phyloP scores from a whole-genome alignment of 2,113 vertebrate genomes.

The Oriolus oriolus region DNA sequence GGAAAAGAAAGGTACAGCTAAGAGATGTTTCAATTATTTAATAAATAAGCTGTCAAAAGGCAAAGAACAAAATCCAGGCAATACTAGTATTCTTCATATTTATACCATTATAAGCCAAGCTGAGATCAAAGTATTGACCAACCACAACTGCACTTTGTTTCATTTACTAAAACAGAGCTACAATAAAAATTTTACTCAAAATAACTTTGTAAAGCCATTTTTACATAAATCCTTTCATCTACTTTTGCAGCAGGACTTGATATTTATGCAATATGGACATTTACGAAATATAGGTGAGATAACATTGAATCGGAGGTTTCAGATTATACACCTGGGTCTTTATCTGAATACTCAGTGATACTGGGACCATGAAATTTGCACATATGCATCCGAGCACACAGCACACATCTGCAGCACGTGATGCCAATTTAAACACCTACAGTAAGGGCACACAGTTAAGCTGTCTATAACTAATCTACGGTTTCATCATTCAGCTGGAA shows the following conservation, averaged over 20 bases:
- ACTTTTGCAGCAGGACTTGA: neutral
- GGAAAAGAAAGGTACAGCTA: conserved; percentile 45
- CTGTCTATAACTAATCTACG: neutral
- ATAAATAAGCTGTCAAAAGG: conserved; percentile 4
- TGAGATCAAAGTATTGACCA: neutral
- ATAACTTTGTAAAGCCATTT: neutral
- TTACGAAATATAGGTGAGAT: neutral
- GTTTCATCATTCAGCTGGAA: neutral
- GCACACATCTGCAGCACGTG: neutral
- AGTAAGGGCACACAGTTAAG: neutral
- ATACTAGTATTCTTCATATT: neutral
- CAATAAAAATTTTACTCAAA: neutral
- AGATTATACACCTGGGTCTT: neutral
- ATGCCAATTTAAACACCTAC: neutral
- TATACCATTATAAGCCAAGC: neutral
- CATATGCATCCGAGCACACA: neutral
- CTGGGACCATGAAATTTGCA: neutral
- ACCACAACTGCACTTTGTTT: neutral
- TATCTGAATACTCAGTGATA: neutral
- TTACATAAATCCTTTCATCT: neutral
- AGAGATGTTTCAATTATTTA: neutral
- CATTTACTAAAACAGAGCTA: neutral
- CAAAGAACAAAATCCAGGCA: neutral
- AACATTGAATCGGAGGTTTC: neutral
- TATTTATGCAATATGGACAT: neutral